Conservation (phyloP, 2,888 invertebrate genomes). For the Dysmachus trigonus region DNA sequence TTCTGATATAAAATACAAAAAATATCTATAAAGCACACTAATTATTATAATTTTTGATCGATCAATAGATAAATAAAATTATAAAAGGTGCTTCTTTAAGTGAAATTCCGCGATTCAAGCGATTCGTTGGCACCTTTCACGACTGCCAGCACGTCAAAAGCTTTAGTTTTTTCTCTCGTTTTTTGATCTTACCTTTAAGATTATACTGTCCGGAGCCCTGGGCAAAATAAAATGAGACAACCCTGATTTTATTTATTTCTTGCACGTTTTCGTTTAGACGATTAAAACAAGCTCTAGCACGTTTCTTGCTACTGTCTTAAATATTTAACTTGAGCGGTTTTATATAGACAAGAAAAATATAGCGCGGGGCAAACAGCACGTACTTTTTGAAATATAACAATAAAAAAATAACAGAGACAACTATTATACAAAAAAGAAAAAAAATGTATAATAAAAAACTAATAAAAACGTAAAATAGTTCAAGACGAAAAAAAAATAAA, state of each 20-base stretch:
- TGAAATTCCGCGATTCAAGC: not conserved
- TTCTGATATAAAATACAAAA: no score
- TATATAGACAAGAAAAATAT: no score
- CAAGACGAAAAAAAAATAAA: not conserved
- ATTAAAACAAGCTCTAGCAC: not conserved
- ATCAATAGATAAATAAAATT: not conserved
- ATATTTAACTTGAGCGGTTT: not conserved
- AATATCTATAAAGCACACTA: no score
- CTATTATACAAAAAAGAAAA: not conserved
- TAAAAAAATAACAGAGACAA: no score
- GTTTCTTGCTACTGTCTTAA: not conserved
- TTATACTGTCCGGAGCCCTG: not conserved
- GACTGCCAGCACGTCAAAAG: constrained; percentile 33
- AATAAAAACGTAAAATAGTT: not conserved
- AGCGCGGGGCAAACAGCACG: not conserved
- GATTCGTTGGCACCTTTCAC: not conserved
- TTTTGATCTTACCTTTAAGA: not conserved
- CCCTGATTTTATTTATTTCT: not conserved
- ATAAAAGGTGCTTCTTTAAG: not conserved
- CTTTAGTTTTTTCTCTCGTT: no score
- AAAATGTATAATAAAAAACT: not conserved
- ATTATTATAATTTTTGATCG: no score
- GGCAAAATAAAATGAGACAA: not conserved
- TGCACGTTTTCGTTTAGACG: no score
- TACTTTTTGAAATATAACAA: no score